Evolutionary conservation across 2,113 vertebrate genomes (phyloP).

Genomic region (Echinops telfairi): DNA sequence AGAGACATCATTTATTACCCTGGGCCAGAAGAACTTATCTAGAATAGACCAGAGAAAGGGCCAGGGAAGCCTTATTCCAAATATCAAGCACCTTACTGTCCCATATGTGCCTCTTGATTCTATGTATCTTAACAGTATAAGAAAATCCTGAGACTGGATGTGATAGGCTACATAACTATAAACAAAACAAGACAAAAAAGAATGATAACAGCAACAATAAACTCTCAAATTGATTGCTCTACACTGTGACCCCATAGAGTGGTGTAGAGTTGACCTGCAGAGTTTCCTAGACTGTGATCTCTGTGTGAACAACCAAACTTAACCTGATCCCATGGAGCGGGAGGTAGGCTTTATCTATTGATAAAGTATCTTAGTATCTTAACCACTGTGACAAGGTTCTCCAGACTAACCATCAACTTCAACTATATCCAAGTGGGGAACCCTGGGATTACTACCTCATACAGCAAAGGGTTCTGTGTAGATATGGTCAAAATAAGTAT

Average conservation of each 20-base stretch:
- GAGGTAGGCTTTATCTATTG: accelerated
- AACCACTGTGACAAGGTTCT: not conserved
- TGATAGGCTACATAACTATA: too few species aligned
- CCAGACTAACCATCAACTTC: not conserved
- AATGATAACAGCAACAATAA: too few species aligned
- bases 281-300: not conserved
- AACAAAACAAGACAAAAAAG: not conserved
- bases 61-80: not conserved
- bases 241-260: too few species aligned
- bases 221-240: too few species aligned
- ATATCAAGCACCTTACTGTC: not conserved
- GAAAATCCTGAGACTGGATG: too few species aligned
- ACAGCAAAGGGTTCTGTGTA: not conserved
- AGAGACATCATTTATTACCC: not conserved
- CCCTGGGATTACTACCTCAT: not conserved
- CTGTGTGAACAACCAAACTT: not conserved
- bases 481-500: not conserved
- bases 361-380: not conserved
- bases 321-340: not conserved
- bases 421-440: not conserved
- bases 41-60: not conserved
- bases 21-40: not conserved
- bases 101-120: not conserved
- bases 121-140: not conserved
- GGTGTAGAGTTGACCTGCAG: not conserved